Conservation (phyloP, 2,888 invertebrate species). For the Ennomos erosarius region DNA sequence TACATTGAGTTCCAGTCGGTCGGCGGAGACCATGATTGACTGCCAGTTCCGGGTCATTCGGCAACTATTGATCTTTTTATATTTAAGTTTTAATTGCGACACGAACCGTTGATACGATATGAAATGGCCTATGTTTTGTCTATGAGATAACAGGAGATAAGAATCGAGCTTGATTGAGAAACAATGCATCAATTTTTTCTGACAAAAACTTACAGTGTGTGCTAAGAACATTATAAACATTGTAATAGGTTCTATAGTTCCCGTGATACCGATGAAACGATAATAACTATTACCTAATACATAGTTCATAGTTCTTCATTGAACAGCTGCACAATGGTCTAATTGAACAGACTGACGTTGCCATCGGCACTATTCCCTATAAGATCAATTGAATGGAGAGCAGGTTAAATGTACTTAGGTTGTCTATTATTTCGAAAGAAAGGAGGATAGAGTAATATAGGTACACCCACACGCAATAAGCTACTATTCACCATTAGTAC, state of each 20-base stretch:
- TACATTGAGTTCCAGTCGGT: constrained; percentile 32
- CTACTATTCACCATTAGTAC: constrained; percentile 41
- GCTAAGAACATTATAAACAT: no score
- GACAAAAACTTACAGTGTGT: neutral
- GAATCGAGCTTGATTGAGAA: constrained; percentile 27
- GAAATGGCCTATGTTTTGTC: constrained; percentile 21
- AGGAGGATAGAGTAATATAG: constrained; percentile 1
- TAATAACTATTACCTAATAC: no score
- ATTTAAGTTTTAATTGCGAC: constrained; percentile 39
- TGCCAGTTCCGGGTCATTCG: constrained; percentile 70
- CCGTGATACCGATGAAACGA: no score
- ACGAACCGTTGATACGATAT: constrained; percentile 32
- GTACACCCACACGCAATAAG: constrained; percentile 28
- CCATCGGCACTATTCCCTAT: constrained; percentile 13
- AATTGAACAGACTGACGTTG: constrained; percentile 12
- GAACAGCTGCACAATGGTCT: constrained; percentile 21
- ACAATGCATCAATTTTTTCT: constrained; percentile 19
- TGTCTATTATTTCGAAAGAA: constrained; percentile 19
- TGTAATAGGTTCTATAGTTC: no score
- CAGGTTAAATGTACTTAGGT: constrained; percentile 13
- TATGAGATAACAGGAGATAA: constrained; percentile 29
- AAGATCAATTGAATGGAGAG: constrained; percentile 21
- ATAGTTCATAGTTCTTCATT: constrained; percentile 5
- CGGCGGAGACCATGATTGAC: constrained; percentile 49
- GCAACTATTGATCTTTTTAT: constrained; percentile 59